A percentile compares a stretch with the other conserved stretches of the same genome.
Evolutionary conservation across 2,797 vertebrate genomes (phyloP).

Genomic region (Schizopygopsis malacanthus): DNA sequence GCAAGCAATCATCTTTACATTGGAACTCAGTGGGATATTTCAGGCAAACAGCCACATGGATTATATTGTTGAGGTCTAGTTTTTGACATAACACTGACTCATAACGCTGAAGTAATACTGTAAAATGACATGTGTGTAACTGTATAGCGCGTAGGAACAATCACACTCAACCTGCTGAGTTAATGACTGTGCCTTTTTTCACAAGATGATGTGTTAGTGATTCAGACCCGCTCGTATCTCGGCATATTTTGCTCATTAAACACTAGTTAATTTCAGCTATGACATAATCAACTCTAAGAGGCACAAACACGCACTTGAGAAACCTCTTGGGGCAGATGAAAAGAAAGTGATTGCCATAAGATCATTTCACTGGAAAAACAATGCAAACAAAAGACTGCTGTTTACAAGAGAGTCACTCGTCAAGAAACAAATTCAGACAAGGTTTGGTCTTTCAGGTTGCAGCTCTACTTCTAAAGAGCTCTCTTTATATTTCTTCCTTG

Average conservation of each 20-base stretch:
- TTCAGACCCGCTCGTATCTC: slow-evolving; percentile 13
- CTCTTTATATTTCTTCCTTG: background rate
- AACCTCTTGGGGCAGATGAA: slow-evolving; percentile 70
- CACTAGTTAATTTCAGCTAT: slow-evolving; percentile 56
- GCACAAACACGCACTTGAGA: slow-evolving; percentile 63
- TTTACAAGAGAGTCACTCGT: slow-evolving; percentile 10
- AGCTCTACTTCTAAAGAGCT: background rate
- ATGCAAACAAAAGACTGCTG: slow-evolving; percentile 30
- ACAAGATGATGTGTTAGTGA: slow-evolving; percentile 25
- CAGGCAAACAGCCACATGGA: slow-evolving; percentile 38
- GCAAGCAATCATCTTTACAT: slow-evolving; percentile 59
- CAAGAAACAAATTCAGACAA: slow-evolving; percentile 11
- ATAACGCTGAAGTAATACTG: background rate
- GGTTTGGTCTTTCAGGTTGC: slow-evolving; percentile 12
- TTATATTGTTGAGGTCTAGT: slow-evolving; percentile 49
- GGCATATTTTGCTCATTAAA: slow-evolving; percentile 37
- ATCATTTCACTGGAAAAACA: slow-evolving; percentile 18
- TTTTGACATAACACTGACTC: slow-evolving; percentile 44
- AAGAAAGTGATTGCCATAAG: slow-evolving; percentile 69
- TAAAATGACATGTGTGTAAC: background rate
- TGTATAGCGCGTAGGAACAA: slow-evolving; percentile 40
- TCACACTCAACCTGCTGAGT: slow-evolving; percentile 50
- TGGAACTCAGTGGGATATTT: slow-evolving; percentile 51
- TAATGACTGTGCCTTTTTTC: slow-evolving; percentile 32
- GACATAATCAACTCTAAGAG: slow-evolving; percentile 72